These are phyloP conservation scores for Drosophila kanapiae DNA, from an alignment of 1,140 invertebrate genomes.

Conservation along the genomic window DNA sequence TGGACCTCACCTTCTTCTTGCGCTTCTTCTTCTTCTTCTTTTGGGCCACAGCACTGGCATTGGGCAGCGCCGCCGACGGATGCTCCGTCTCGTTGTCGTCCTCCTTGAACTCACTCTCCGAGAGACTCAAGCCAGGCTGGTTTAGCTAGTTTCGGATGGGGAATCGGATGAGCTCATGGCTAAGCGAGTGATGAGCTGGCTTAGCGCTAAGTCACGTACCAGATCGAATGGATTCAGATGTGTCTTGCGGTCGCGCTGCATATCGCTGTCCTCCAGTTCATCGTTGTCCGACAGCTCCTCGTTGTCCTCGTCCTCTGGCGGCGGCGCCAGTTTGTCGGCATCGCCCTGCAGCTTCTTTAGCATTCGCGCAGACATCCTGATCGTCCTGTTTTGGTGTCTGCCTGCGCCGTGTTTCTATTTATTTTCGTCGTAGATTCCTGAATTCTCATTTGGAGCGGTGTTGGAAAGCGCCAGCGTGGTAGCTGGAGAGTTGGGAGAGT, in stretches of 20 bases:
- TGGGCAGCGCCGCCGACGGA: constrained; percentile 86
- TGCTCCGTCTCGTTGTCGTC: constrained; percentile 89
- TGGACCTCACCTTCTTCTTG: constrained; percentile 87
- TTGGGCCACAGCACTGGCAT: constrained; percentile 66
- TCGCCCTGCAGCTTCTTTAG: constrained; percentile 88
- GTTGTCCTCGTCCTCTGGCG: constrained; percentile 60
- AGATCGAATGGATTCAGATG: constrained; percentile 72
- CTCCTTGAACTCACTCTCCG: constrained; percentile 90
- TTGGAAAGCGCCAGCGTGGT: not conserved
- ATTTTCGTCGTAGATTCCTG: constrained; percentile 30
- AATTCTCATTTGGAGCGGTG: constrained; percentile 18
- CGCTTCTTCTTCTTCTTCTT: constrained; percentile 90
- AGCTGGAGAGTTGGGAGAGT: constrained; percentile 10
- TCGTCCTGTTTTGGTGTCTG: not conserved
- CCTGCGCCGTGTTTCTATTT: constrained; percentile 16
- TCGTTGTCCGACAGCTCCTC: constrained; percentile 72
- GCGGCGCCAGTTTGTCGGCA: constrained; percentile 84
- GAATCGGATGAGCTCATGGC: not conserved
- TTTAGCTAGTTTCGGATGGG: constrained; percentile 85
- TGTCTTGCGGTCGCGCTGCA: constrained; percentile 50
- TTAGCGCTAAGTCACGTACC: constrained; percentile 36
- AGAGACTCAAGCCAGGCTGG: constrained; percentile 87
- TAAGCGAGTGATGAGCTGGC: constrained; percentile 28
- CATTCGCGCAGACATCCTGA: constrained; percentile 88
- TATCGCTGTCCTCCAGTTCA: constrained; percentile 86